Evolutionary conservation across 2,113 vertebrate species (phyloP), one percentile per base, ranked within the genome.

Genomic region (Engraulis encrasicolus): DNA sequence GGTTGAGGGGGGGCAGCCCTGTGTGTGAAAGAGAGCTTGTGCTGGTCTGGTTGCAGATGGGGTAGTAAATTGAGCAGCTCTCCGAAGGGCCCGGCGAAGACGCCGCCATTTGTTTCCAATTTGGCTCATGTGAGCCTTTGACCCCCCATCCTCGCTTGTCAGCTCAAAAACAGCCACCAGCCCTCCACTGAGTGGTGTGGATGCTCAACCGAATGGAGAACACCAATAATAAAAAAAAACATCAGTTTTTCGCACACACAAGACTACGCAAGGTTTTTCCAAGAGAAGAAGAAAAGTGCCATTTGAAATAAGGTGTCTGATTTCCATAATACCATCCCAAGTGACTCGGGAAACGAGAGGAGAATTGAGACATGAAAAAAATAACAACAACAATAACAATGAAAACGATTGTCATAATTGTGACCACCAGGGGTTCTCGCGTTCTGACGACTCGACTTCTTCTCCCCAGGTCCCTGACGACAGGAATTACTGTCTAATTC

Each of bases 401-500:
- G 91, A 91, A 90, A 91, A 84, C 86, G 84, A 89, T 87, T 93
- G 90, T 94, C 92, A 90, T 91, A 90, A 93, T 93, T 90, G 90
- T 90, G 54, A 88, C 85, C 87, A 88, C 85, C 85, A 85, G 49
- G 71, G 77, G 50, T 37, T 84, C 77, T 38, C 50, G n/a, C n/a
- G n/a, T 61, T 19, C 52, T 78, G 49, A 82, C 58, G 83, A 79
- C 71, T 34, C n/a, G n/a, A n/a, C n/a, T n/a, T n/a, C 78, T 71
- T 49, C 80, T 71, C 83, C 92, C 91, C 93, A 91, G 66, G 77
- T 78, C 45, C 49, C 66, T 18, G 50, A 37, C 92, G 92, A 93
- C 91, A 92, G 88, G 92, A 90, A 94, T 91, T 93, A 93, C 85
- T 89, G 87, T 89, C 91, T 93, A 94, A 94, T 93, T 93, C 93